Base-by-base conservation (phyloP, 2,113 vertebrate species). In the Amia ocellicauda region DNA sequence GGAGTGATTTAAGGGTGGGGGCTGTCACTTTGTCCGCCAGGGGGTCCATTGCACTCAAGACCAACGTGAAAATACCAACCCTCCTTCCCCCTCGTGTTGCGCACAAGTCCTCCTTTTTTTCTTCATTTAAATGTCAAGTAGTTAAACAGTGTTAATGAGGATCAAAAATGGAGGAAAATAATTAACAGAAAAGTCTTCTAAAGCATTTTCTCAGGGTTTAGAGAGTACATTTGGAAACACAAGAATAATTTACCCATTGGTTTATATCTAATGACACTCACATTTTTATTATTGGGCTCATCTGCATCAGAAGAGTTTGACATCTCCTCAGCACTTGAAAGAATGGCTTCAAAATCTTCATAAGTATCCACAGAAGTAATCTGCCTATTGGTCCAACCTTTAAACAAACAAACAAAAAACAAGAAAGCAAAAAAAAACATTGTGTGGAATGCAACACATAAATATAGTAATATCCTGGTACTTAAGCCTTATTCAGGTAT, bases 261-360 rank as follows among this genome's bases (percentile, higher is more conserved):
- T 41, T 40, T n/a, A 23, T 47, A 55, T 49, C 36, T 55, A 55
- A 54, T 14, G 29, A 16, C 24, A 58, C 78, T 7, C 79, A 98
- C 95, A 51, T 90, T 91, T 77, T 89, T 92, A 55, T 84, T 78
- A 40, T 84, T 86, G 75, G 61, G 74, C 50, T 95, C 93, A 19
- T 96, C 92, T 76, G 83, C 55, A 20, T 88, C 90, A 27, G 93
- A 95, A 20, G 93, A 96, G 81, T 94, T 93, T 57, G 93, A 94
- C 59, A 93, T 89, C 53, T 96, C 94, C 64, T 94, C 93, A 17
- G 82, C 85, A 52, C 89, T 96, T 65, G 93, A 96, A 28, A 87
- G 92, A 65, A 96, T 95, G n/a, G 91, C 90, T 82, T 94, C 93
- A 0, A 93, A 89, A 71, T 91, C 91, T 57, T 93, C 93, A 49